Conservation (phyloP, 23 tunicate genomes). For the Botrylloides violaceus region DNA sequence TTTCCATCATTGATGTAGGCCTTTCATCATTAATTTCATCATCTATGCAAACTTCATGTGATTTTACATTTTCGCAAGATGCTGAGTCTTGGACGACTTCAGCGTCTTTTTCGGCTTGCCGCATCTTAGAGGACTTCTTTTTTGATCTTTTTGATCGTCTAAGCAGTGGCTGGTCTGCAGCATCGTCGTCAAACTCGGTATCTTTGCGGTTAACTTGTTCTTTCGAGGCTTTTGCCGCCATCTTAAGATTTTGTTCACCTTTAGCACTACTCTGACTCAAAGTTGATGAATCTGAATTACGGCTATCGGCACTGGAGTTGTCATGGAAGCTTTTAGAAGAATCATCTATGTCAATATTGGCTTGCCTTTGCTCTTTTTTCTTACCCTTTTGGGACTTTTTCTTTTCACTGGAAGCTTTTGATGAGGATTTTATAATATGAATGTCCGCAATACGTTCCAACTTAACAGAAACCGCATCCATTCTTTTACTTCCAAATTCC, state of each 20-base stretch:
- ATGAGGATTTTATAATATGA: too few species aligned
- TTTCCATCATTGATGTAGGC: too few species aligned
- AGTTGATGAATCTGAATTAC: neutral
- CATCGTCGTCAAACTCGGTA: neutral
- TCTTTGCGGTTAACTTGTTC: neutral
- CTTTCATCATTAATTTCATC: conserved; percentile 7
- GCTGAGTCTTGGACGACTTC: neutral
- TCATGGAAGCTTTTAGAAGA: too few species aligned
- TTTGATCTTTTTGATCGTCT: conserved; percentile 4
- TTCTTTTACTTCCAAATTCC: neutral
- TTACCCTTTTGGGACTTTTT: too few species aligned
- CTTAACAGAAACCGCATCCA: conserved; percentile 12
- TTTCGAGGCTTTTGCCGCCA: too few species aligned
- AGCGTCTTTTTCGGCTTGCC: too few species aligned
- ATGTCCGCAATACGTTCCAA: too few species aligned
- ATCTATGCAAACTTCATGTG: neutral
- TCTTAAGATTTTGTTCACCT: neutral
- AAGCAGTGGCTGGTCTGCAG: neutral
- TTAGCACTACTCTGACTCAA: neutral
- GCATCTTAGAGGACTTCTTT: too few species aligned
- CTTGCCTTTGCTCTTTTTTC: too few species aligned
- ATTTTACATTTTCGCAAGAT: neutral
- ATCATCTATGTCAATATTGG: too few species aligned
- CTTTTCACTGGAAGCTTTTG: too few species aligned
- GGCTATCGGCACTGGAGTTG: too few species aligned